Conservation (phyloP, 2,113 vertebrate genomes). For the Anarrhichthys ocellatus region DNA sequence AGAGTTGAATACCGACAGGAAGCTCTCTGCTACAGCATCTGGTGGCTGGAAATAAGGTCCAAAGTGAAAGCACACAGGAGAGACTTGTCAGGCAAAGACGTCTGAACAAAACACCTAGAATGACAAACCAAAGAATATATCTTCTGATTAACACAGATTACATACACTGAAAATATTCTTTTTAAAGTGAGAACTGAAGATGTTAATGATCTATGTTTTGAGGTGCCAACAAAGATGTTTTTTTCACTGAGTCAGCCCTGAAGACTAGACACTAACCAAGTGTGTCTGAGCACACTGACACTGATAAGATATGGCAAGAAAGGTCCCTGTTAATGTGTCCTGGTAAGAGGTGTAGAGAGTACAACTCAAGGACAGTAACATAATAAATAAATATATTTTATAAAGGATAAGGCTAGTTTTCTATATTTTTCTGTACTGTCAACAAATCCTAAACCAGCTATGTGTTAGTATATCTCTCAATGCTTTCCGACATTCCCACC, state of each 20-base stretch:
- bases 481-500: not conserved
- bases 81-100: not conserved
- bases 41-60: conserved; percentile 12
- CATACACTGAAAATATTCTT: not conserved
- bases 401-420: no score
- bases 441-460: not conserved
- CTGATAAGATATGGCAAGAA: not conserved
- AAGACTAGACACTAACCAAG: not conserved
- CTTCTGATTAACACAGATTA: not conserved
- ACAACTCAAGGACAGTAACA: not conserved
- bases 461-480: no score
- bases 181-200: not conserved
- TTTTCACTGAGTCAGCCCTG: not conserved
- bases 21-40: conserved; percentile 21
- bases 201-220: not conserved
- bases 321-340: not conserved
- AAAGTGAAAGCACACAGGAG: not conserved
- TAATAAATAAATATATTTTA: no score
- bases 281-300: not conserved
- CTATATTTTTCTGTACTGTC: no score
- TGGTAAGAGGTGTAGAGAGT: not conserved
- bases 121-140: not conserved
- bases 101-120: not conserved
- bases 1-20: conserved; percentile 8
- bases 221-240: not conserved